Evolutionary conservation across 1,140 invertebrate species (phyloP).

Genomic region (Limonius californicus): DNA sequence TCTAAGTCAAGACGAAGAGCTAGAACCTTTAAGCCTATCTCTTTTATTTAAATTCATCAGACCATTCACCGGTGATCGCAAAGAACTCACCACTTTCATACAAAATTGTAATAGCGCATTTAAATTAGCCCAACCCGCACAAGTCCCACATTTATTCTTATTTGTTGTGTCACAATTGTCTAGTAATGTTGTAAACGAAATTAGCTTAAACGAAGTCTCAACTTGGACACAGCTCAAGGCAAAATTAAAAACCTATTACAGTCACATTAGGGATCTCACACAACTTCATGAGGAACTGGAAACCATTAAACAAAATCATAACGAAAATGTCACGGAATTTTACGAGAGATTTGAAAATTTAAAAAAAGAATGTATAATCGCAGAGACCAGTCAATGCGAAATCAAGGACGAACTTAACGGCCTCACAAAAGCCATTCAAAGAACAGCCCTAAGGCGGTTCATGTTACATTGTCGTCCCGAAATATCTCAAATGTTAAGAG

Average conservation of each 20-base stretch:
- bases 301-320: no score
- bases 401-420: background rate
- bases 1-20: background rate
- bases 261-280: no score
- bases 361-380: background rate
- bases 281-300: background rate
- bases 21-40: background rate
- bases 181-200: no score
- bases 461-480: no score
- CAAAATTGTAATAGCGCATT: constrained; percentile 5
- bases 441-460: no score
- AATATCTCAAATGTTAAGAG: background rate
- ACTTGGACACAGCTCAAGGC: background rate
- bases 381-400: background rate
- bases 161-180: background rate
- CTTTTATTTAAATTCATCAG: constrained; percentile 4
- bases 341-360: background rate
- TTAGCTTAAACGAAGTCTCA: background rate
- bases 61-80: background rate
- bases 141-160: background rate
- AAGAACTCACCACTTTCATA: no score
- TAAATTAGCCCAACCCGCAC: background rate
- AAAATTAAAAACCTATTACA: no score
- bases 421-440: background rate
- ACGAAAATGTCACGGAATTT: background rate